These are phyloP conservation scores for Pipra filicauda DNA, from an alignment of 2,113 vertebrate species.

Conservation along the genomic window DNA sequence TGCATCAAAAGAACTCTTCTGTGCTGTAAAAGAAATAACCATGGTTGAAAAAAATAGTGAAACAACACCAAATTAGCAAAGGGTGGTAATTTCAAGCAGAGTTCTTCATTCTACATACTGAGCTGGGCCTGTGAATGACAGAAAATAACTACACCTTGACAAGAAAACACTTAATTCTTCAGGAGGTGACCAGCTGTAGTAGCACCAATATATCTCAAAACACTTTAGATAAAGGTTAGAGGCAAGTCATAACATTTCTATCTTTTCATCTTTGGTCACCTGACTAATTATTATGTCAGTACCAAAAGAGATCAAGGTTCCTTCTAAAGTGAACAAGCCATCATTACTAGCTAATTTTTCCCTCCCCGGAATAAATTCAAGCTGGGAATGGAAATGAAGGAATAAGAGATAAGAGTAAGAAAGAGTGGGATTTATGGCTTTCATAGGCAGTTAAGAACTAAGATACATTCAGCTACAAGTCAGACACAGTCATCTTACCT, in stretches of 20 bases:
- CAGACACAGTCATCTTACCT: conserved; percentile 76
- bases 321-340: background rate
- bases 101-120: background rate
- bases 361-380: background rate
- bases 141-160: background rate
- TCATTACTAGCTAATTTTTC: background rate
- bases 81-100: background rate
- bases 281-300: background rate
- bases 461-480: background rate
- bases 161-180: background rate
- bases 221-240: background rate
- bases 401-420: background rate
- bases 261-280: background rate
- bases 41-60: background rate
- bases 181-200: background rate
- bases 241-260: background rate
- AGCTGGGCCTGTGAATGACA: background rate
- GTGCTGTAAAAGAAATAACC: background rate
- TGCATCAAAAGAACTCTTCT: background rate
- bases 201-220: background rate
- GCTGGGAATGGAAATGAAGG: background rate
- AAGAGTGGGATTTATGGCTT: background rate
- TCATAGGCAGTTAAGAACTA: background rate
- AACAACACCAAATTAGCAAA: background rate
- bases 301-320: background rate